Evolutionary conservation across 2,888 invertebrate species (phyloP).

Genomic region (Pandemis corylana): DNA sequence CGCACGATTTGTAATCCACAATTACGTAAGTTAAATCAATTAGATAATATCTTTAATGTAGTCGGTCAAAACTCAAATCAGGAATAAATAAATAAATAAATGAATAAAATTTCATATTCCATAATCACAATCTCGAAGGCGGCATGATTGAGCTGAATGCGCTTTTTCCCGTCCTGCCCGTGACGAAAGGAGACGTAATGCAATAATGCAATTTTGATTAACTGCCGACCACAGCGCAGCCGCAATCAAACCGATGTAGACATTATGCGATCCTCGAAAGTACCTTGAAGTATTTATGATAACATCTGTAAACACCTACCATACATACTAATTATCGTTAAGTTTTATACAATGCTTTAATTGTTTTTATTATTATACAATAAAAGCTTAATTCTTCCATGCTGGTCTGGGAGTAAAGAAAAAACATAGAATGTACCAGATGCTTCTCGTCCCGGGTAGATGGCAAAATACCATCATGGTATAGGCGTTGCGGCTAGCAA

Average conservation of each 20-base stretch:
- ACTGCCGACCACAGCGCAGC: constrained; percentile 60
- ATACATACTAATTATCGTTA: constrained; percentile 21
- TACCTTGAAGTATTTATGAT: constrained; percentile 35
- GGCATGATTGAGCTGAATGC: constrained; percentile 59
- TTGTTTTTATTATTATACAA: neutral
- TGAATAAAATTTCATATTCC: constrained; percentile 57
- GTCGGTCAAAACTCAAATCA: constrained; percentile 3
- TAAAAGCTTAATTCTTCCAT: too few species aligned
- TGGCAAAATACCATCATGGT: too few species aligned
- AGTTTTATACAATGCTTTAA: constrained; percentile 9
- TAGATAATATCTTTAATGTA: neutral
- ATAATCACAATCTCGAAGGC: constrained; percentile 61
- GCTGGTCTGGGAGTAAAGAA: too few species aligned
- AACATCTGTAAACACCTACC: constrained; percentile 33
- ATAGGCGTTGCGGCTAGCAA: too few species aligned
- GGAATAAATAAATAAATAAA: constrained; percentile 29
- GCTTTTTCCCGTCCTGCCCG: constrained; percentile 64
- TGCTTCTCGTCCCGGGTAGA: too few species aligned
- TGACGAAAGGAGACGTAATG: constrained; percentile 67
- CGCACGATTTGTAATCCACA: neutral
- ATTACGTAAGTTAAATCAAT: neutral
- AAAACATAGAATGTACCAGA: too few species aligned
- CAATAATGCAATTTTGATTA: constrained; percentile 81
- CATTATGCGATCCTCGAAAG: constrained; percentile 60
- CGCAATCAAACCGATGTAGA: constrained; percentile 68